Percentiles rank a stretch among this genome's conserved stretches.
These are phyloP conservation scores for Crotalus viridis DNA, from an alignment of 2,113 vertebrate species.

Conservation along the genomic window DNA sequence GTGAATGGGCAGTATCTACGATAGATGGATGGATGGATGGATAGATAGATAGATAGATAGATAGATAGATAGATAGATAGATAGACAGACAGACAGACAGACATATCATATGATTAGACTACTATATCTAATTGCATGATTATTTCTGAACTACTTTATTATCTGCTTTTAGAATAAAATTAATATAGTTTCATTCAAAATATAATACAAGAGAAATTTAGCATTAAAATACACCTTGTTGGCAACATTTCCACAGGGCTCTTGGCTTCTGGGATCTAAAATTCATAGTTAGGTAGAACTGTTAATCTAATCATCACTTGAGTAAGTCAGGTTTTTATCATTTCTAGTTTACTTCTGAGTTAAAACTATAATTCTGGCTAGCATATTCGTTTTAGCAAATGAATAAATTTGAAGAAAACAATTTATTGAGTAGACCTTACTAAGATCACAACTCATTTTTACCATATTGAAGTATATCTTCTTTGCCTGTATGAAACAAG, in stretches of 20 bases:
- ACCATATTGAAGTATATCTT: background rate
- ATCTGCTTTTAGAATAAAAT: conserved; percentile 4
- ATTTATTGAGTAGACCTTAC: conserved; percentile 4
- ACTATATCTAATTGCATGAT: background rate
- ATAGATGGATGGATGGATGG: no score
- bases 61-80: no score
- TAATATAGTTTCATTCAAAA: background rate
- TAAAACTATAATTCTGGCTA: conserved; percentile 13
- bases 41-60: no score
- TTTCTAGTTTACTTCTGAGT: background rate
- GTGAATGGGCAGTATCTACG: background rate
- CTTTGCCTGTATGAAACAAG: conserved; percentile 21
- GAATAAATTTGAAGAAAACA: conserved; percentile 15
- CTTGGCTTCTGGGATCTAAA: conserved; percentile 10
- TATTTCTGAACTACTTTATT: conserved; percentile 15
- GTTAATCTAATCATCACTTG: conserved; percentile 7
- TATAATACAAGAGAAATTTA: conserved; percentile 5
- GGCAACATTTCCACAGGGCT: background rate
- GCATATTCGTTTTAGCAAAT: background rate
- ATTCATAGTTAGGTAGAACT: background rate
- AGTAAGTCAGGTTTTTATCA: background rate
- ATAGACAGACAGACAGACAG: no score
- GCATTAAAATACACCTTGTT: background rate
- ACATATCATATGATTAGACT: background rate
- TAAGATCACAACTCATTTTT: conserved; percentile 18